Evolutionary conservation across 1,140 invertebrate genomes (phyloP), one percentile per base, ranked within the genome.

Genomic region (Ladona fulva): DNA sequence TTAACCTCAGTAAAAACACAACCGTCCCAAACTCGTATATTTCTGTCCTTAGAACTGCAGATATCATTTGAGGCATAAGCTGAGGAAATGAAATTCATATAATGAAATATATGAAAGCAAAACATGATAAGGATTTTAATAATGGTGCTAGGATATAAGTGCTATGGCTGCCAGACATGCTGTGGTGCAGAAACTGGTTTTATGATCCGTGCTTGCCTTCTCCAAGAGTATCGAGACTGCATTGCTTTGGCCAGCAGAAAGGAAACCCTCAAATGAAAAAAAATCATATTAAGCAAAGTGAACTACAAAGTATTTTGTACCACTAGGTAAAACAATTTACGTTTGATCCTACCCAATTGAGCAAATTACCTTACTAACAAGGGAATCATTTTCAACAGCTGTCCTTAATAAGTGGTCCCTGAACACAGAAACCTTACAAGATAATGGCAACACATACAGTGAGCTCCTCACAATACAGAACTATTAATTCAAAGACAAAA

Each of bases 251-350:
- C 14, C 52, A 66, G 52, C 52, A 66, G 52, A 66, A 66, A 66
- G 52, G 52, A 66, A 66, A 66, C 52, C 52, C 52, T 66, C 52
- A 66, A 66, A 66, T 66, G 52, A 66, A 66, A 66, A 66, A 66
- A 66, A 66, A 22, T 16, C 52, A 66, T 66, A 19, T 19, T 19
- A 22, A 66, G 16, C 14, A 19, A 22, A 19, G n/a, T 66, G 52
- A 16, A 66, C 52, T 19, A 66, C 52, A 19, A 22, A 22, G n/a
- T 66, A 19, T 22, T 11, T 22, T 19, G 14, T 22, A 22, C 14
- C 52, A 66, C 14, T 66, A 66, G 14, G n/a, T 12, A 66, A 22
- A 3, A 66, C 3, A 66, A 19, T 1, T 12, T 66, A 66, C 3
- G 1, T 19, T 19, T 19, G 52, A 66, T 66, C 52, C 52, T 66